Evolutionary conservation across 2,113 vertebrate genomes (phyloP).

Genomic region (Microcebus murinus): DNA sequence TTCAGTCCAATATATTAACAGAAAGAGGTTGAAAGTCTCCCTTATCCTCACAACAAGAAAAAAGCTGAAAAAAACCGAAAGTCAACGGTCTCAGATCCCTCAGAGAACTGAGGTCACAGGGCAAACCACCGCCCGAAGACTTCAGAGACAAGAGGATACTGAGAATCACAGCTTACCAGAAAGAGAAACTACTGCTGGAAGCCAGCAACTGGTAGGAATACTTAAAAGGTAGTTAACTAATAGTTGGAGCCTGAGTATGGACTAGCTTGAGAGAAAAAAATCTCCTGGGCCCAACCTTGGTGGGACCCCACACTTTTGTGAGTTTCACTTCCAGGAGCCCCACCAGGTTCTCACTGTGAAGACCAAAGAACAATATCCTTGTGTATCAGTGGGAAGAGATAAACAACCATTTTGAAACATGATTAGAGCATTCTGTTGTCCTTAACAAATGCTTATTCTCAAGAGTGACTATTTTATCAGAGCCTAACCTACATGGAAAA

Average conservation of each 20-base stretch:
- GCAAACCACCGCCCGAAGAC: background rate
- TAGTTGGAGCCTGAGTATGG: background rate
- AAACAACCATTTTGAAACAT: conserved; percentile 1
- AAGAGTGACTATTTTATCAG: background rate
- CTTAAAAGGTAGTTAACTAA: background rate
- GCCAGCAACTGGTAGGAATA: background rate
- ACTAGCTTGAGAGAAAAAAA: background rate
- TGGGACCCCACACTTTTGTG: background rate
- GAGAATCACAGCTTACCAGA: background rate
- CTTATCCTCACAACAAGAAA: background rate
- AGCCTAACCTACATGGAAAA: background rate
- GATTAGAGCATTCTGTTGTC: background rate
- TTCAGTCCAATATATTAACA: background rate
- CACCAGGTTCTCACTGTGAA: background rate
- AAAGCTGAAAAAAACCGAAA: background rate
- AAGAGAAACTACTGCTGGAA: background rate
- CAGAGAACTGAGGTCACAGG: background rate
- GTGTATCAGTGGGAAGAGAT: background rate
- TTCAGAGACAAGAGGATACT: background rate
- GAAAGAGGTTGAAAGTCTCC: background rate
- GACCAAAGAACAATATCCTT: background rate
- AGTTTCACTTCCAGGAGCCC: background rate
- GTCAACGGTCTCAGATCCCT: background rate
- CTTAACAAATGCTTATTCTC: background rate
- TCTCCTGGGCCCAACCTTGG: background rate